Evolutionary conservation across 2,888 invertebrate genomes (phyloP).

Genomic region (Phalangium opilio): DNA sequence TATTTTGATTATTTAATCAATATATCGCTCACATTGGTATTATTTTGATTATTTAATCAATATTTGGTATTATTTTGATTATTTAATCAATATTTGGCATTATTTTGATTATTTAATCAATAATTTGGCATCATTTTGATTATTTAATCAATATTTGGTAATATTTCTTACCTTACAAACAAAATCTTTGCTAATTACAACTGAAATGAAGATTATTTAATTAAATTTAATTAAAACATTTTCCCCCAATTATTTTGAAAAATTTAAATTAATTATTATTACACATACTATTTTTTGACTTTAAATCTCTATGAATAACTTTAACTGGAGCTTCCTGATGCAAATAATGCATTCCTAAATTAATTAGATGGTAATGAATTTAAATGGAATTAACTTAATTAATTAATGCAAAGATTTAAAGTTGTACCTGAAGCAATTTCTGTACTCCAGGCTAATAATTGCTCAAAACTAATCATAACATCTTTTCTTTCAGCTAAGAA

Average conservation of each 20-base stretch:
- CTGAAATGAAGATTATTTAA: conserved; percentile 22
- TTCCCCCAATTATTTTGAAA: neutral
- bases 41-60: no score
- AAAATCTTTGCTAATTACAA: conserved; percentile 26
- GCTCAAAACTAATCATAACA: conserved; percentile 17
- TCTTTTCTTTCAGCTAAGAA: conserved; percentile 15
- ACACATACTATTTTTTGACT: conserved; percentile 29
- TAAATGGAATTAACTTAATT: neutral
- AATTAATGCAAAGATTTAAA: neutral
- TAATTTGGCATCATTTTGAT: no score
- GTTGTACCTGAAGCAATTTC: conserved; percentile 15
- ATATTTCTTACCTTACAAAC: conserved; percentile 13
- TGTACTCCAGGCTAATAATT: conserved; percentile 15
- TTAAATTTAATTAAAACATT: conserved; percentile 2
- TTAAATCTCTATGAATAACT: conserved; percentile 33
- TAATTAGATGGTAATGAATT: neutral
- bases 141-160: no score
- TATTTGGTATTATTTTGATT: no score
- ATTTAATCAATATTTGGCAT: no score
- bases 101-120: no score
- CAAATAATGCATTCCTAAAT: conserved; percentile 32
- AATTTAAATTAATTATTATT: neutral
- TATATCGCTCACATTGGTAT: no score
- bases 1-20: no score
- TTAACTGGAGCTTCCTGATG: conserved; percentile 32